Evolutionary conservation across 2,888 invertebrate genomes (phyloP), one percentile per base, ranked within the genome.

Genomic region (Theretra japonica): DNA sequence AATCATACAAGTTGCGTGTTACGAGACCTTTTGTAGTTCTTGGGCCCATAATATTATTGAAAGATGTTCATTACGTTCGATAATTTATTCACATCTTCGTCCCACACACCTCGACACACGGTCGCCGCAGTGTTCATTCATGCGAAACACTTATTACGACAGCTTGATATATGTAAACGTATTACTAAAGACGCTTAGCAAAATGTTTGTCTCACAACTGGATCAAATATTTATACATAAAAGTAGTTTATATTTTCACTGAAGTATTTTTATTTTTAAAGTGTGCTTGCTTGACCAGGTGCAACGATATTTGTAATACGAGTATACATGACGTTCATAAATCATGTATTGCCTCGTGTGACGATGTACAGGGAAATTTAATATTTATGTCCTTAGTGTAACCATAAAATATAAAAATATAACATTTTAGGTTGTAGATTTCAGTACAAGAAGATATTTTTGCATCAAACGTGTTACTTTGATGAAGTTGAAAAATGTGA

Each of bases 11-110:
- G 53, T n/a, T 53, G 53, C 53, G 53, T 53, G 53, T n/a, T 53
- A 53, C n/a, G 53, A n/a, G 53, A 53, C n/a, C 53, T 17, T n/a
- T 53, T n/a, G 53, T n/a, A 53, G 53, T 53, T 53, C 53, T n/a
- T 53, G 17, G 6, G 6, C 19, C 53, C 53, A 53, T 53, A n/a
- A n/a, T n/a, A 53, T n/a, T 4, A 53, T 53, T 6, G 4, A 53
- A 53, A 53, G 53, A n/a, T n/a, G 53, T 53, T 53, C 53, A 53
- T 53, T 53, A 53, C 2, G 17, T 53, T 41, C 15, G 15, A 41
- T 41, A 41, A 41, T 41, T 53, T 53, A 53, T 53, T 53, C 6
- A 5, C 53, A 4, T 5, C 53, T 17, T 53, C 53, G 53, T 53
- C 53, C 53, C 53, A n/a, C 53, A 53, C 53, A 53, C 53, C 53